phyloP scores from a whole-genome alignment of 2,113 vertebrate genomes.

The Turdus rufiventris region DNA sequence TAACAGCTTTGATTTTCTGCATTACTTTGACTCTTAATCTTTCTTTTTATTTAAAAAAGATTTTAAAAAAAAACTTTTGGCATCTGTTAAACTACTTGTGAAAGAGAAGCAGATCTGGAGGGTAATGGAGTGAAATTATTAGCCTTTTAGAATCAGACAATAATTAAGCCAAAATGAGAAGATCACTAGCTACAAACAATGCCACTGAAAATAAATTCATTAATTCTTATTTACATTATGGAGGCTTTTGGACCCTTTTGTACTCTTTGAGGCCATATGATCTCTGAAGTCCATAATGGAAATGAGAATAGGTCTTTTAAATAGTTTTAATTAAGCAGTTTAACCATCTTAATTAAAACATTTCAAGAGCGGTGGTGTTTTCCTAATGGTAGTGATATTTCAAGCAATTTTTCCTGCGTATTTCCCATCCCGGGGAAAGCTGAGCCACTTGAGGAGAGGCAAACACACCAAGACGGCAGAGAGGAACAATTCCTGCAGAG shows the following conservation, averaged over 20 bases:
- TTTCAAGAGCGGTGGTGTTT: fast-evolving
- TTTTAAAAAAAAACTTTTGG: neutral
- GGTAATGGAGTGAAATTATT: conserved; percentile 17
- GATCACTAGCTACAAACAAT: conserved; percentile 5
- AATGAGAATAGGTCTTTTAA: conserved; percentile 7
- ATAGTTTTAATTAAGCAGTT: conserved; percentile 7
- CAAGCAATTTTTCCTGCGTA: neutral
- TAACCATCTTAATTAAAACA: neutral
- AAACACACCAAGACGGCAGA: neutral
- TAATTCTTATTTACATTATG: conserved; percentile 19
- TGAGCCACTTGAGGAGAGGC: neutral
- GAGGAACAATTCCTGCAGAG: neutral
- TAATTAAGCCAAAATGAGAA: neutral
- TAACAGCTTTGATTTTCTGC: neutral
- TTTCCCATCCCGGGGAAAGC: neutral
- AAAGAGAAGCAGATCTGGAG: neutral
- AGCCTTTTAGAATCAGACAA: neutral
- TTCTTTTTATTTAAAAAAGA: neutral
- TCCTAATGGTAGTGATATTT: neutral
- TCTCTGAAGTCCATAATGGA: neutral
- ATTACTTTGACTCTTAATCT: neutral
- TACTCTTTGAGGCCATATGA: neutral
- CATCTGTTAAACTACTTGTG: neutral
- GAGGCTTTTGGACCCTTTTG: neutral
- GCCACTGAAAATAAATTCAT: neutral